Conservation (phyloP, 2,797 vertebrate species). For the Lophura swinhoii region DNA sequence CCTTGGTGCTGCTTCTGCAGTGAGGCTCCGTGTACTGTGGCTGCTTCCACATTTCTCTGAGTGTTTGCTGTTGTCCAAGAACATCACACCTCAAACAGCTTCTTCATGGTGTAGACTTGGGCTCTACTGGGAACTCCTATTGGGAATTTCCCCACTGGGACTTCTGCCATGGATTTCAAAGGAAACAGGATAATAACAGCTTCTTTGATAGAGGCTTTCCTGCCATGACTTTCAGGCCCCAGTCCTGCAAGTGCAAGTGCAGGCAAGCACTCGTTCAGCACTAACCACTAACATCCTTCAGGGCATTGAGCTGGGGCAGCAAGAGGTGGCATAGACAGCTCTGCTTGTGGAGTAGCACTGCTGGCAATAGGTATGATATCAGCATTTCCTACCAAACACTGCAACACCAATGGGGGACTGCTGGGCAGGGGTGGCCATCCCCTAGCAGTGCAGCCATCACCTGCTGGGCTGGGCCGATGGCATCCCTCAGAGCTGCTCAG, state of each 20-base stretch:
- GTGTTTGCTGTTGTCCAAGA: neutral
- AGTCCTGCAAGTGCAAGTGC: constrained; percentile 16
- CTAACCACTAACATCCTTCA: constrained; percentile 13
- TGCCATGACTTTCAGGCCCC: constrained; percentile 40
- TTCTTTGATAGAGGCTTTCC: constrained; percentile 55
- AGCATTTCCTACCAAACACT: rapidly evolving
- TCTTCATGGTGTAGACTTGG: neutral
- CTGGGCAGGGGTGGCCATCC: neutral
- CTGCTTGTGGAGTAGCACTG: neutral
- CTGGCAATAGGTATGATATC: neutral
- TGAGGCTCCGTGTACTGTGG: neutral
- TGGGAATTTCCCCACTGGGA: constrained; percentile 66
- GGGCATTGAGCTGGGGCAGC: neutral
- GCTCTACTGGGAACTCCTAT: constrained; percentile 57
- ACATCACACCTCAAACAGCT: neutral
- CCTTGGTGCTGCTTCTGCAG: neutral
- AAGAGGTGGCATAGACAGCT: neutral
- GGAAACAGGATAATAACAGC: constrained; percentile 37
- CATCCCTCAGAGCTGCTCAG: neutral
- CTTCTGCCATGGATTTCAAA: constrained; percentile 64
- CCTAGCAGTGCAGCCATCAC: neutral
- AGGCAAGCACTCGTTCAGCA: constrained; percentile 63
- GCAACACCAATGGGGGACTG: rapidly evolving
- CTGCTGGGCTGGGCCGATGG: neutral
- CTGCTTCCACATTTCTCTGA: neutral